phyloP scores from a whole-genome alignment of 2,797 vertebrate species.

The Sebastes aleutianus region DNA sequence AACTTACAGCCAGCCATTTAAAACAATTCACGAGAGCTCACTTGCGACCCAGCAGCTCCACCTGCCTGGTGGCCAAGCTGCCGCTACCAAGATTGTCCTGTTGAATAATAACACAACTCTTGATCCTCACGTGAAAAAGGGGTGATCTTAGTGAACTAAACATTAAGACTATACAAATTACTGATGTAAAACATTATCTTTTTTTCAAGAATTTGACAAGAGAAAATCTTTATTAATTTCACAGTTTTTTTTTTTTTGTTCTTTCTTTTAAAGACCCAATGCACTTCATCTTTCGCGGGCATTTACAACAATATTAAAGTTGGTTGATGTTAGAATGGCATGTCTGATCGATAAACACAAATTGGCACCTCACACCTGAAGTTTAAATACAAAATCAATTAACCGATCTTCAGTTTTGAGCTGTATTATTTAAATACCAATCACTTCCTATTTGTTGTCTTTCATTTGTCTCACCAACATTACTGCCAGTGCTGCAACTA shows the following conservation, averaged over 20 bases:
- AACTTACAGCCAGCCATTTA: not conserved
- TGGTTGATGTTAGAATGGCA: not conserved
- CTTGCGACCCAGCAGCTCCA: not conserved
- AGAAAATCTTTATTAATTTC: too few species aligned
- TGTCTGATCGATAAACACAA: not conserved
- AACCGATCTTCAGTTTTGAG: not conserved
- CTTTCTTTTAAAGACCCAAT: not conserved
- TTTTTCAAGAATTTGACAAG: too few species aligned
- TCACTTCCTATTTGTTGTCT: not conserved
- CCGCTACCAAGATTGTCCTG: not conserved
- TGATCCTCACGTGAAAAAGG: not conserved
- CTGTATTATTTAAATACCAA: not conserved
- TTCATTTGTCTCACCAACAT: not conserved
- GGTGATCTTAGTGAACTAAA: not conserved
- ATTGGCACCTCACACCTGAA: not conserved
- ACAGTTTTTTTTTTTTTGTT: not conserved
- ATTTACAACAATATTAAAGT: not conserved
- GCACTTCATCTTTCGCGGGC: not conserved
- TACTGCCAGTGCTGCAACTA: too few species aligned
- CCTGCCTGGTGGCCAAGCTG: not conserved
- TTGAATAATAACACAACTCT: not conserved
- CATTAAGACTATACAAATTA: too few species aligned
- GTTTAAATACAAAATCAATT: not conserved
- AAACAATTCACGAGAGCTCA: not conserved
- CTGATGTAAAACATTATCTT: not conserved